phyloP scores from a whole-genome alignment of 1,140 invertebrate genomes.

The Polypedilum vanderplanki region DNA sequence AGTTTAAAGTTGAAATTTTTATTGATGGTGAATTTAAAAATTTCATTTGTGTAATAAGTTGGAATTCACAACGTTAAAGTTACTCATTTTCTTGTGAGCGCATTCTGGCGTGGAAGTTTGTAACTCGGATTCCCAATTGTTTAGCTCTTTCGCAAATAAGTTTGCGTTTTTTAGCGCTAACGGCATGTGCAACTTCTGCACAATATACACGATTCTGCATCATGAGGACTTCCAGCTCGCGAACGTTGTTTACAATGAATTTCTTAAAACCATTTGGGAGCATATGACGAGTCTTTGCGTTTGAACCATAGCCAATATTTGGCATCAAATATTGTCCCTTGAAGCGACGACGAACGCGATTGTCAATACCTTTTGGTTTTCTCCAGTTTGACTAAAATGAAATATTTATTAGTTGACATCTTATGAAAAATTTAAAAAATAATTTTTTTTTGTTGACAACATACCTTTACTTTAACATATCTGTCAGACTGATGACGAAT shows the following conservation, averaged over 20 bases:
- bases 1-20: neutral
- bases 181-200: constrained; percentile 94
- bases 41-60: neutral
- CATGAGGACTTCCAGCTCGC: constrained; percentile 92
- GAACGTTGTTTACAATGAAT: constrained; percentile 56
- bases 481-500: constrained; percentile 94
- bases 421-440: neutral
- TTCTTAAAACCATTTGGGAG: constrained; percentile 96
- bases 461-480: constrained; percentile 90
- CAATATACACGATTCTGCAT: constrained; percentile 98
- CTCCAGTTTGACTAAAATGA: constrained; percentile 51
- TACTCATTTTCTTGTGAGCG: constrained; percentile 98
- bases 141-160: constrained; percentile 92
- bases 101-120: constrained; percentile 91
- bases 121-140: constrained; percentile 90
- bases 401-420: neutral
- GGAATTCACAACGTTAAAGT: constrained; percentile 39
- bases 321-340: constrained; percentile 99
- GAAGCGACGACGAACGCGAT: constrained; percentile 95
- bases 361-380: constrained; percentile 89
- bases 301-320: constrained; percentile 97
- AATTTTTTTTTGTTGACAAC: constrained; percentile 30
- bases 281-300: constrained; percentile 90
- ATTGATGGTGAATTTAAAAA: neutral
- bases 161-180: constrained; percentile 95